Base-by-base conservation (phyloP, 2,113 vertebrate species). In the Rallus limicola region DNA sequence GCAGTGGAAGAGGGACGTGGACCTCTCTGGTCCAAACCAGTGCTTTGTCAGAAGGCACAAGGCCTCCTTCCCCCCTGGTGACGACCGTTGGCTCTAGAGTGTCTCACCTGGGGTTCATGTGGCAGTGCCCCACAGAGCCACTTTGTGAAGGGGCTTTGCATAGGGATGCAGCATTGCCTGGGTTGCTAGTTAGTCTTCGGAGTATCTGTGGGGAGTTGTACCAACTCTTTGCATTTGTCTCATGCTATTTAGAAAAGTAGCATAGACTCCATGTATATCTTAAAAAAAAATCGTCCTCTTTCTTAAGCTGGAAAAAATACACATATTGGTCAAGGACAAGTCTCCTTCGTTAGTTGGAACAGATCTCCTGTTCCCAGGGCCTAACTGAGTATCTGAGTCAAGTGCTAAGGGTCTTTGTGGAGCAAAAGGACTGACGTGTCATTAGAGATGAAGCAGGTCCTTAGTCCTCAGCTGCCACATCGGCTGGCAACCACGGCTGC, bases 11-110 rank as follows among this genome's bases (percentile, higher is more conserved):
- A 75, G 31, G 23, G 34, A 38, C 7, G 13, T 1, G 0, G 53
- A 79, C 16, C 53, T 48, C 9, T 33, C 53, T 53, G 42, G 28
- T 64, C 18, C 5, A 3, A 68, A 56, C 23, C 36, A 85, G 42
- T 0, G 0, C 14, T n/a, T n/a, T 20, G 3, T 33, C 3, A 2
- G 56, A 64, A 90, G 20, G 24, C 33, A 58, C 9, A 20, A 79
- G 67, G 33, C 28, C 38, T 80, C 20, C 13, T 24, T 81, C 11
- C 33, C 6, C 38, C 59, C 38, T 15, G 53, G 29, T 64, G 34
- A 34, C 52, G 58, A 31, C 21, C 12, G 14, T 60, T 53, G 64
- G 33, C 44, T 82, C 25, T 46, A 75, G 53, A 68, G 89, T 48
- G 58, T n/a, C 60, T 92, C 79, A 65, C 13, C 34, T 67, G 36